Percentiles rank a stretch among this genome's conserved stretches.
Conservation (phyloP, 2,797 vertebrate species). For the Chaetophractus vellerosus region DNA sequence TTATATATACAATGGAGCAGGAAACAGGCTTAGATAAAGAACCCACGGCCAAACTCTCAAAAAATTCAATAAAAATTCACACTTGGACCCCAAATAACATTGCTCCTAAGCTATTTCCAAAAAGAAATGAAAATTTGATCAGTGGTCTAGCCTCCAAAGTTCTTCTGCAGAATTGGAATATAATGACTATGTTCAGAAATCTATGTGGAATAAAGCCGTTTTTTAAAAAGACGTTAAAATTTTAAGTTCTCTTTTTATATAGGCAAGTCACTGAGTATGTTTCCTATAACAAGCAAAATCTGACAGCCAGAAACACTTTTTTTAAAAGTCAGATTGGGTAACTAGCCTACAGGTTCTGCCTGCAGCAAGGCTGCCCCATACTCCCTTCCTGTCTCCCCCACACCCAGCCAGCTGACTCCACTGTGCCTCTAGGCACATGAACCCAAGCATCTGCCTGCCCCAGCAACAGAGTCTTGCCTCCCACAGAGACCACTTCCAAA, state of each 20-base stretch:
- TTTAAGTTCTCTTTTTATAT: conserved; percentile 33
- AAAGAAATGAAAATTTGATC: conserved; percentile 31
- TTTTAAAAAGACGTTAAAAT: not conserved
- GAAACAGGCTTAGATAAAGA: conserved; percentile 14
- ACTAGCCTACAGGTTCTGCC: not conserved
- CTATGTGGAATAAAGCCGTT: conserved; percentile 41
- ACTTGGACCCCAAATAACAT: not conserved
- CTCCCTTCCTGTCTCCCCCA: not conserved
- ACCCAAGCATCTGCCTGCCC: not conserved
- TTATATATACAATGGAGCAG: not conserved
- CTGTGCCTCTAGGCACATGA: not conserved
- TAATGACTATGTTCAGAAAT: conserved; percentile 40
- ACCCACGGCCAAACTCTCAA: not conserved
- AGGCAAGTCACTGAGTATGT: not conserved
- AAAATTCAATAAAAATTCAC: conserved; percentile 55
- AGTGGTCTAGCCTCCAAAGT: conserved; percentile 18
- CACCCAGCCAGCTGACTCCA: not conserved
- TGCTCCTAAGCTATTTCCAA: conserved; percentile 50
- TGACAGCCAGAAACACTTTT: not conserved
- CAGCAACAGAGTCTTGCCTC: not conserved
- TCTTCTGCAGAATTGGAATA: not conserved
- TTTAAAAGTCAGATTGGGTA: not conserved
- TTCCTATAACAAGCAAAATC: conserved; percentile 36
- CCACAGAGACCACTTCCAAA: not conserved
- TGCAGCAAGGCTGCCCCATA: too few relatives aligned